Percentiles rank a stretch among this genome's conserved stretches.
phyloP scores from a whole-genome alignment of 2,797 vertebrate genomes.

The Danio kyathit region DNA sequence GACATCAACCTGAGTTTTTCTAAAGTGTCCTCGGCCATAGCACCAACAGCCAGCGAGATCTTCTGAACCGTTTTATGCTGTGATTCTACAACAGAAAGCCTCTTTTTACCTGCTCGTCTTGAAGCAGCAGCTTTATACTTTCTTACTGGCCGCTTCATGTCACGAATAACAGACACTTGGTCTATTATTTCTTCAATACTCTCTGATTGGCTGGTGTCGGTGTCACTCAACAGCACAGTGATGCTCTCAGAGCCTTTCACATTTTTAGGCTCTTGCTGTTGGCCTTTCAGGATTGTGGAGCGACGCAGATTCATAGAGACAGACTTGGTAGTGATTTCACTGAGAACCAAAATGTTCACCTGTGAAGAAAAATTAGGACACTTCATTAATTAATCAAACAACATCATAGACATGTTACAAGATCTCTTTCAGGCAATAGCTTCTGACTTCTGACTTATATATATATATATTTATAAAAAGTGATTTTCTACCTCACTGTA shows the following conservation, averaged over 20 bases:
- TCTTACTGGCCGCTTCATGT: neutral
- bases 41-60: constrained; percentile 16
- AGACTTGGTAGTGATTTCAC: neutral
- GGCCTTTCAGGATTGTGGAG: neutral
- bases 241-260: neutral
- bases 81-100: neutral
- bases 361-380: neutral
- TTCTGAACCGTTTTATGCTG: neutral
- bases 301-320: constrained; percentile 34
- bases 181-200: neutral
- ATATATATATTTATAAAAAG: too few relatives aligned
- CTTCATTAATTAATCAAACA: neutral
- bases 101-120: neutral
- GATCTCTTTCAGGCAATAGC: neutral
- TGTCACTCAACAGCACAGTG: constrained; percentile 8
- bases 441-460: neutral
- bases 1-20: neutral
- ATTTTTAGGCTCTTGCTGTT: neutral
- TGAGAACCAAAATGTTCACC: constrained; percentile 29
- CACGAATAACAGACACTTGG: neutral
- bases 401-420: neutral
- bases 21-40: constrained; percentile 49
- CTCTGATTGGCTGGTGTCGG: neutral
- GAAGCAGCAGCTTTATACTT: neutral
- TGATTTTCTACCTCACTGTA: constrained; percentile 28